Base-by-base conservation (phyloP, 2,888 invertebrate species). In the Pemphredon lugubris region DNA sequence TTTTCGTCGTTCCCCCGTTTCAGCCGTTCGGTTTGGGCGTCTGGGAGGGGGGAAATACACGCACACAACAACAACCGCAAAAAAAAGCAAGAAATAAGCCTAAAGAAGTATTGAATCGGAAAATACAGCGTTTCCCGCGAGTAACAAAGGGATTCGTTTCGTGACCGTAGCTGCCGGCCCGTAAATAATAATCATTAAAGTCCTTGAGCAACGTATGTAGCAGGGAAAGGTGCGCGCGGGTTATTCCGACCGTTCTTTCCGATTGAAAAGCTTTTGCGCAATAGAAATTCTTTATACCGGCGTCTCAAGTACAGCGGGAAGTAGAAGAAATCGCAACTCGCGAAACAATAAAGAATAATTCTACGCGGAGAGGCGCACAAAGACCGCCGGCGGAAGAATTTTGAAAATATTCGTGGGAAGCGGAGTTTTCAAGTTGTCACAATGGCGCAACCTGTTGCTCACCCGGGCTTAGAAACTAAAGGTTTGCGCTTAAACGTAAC, bases 391-490 rank as follows among this genome's bases (percentile, higher is more conserved):
- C 61, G 55, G 77, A 74, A 63, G 64, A 60, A 81, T 80, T 80
- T 80, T 73, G 64, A 80, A 80, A 80, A 81, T 80, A 81, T 80
- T 76, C 76, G 72, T 60, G 76, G n/a, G 63, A 70, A 70, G 73
- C 76, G 68, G 73, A 76, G 76, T 78, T 78, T 80, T 80, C 81
- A 76, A 80, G 81, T 78, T 74, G 58, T 73, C 80, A 80, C 81
- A 81, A 81, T 79, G 81, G 79, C 81, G 74, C 80, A 81, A 81
- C 80, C 80, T 81, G 80, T 81, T 81, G 80, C 80, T 51, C 81
- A 54, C 54, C n/a, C 69, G 81, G 76, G 81, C 79, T 81, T 81
- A 81, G 81, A 81, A 81, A 73, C 81, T 79, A 79, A 81, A 73
- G 76, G 80, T 75, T 80, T 66, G 79, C 75, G 78, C 61, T 80